These are phyloP conservation scores for Euglossa dilemma DNA, from an alignment of 1,140 invertebrate genomes.

Conservation along the genomic window DNA sequence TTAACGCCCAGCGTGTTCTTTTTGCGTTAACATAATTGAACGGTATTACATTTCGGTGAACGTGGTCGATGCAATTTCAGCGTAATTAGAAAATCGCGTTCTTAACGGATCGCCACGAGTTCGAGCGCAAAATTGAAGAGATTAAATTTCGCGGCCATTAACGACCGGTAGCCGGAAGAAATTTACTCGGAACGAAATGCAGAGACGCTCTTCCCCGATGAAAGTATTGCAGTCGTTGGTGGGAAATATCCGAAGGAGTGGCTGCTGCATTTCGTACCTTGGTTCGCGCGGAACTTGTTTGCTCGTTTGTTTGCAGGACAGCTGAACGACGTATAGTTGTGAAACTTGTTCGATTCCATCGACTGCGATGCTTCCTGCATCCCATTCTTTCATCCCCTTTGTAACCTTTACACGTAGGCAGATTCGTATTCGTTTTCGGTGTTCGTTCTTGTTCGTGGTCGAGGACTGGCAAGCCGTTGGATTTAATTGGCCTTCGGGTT, in stretches of 20 bases:
- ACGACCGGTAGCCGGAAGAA: conserved; percentile 6
- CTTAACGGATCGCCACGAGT: conserved; percentile 5
- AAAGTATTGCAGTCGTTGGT: not conserved
- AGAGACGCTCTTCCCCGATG: not conserved
- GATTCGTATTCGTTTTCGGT: not conserved
- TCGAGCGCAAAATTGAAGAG: conserved; percentile 22
- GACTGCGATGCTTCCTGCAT: not conserved
- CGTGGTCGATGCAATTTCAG: conserved; percentile 22
- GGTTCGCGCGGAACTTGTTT: conserved; percentile 16
- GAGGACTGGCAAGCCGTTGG: not conserved
- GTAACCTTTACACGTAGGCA: not conserved
- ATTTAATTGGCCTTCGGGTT: no score
- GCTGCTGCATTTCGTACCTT: not conserved
- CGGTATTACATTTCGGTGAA: not conserved
- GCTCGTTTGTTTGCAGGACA: conserved; percentile 13
- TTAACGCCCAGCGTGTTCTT: no score
- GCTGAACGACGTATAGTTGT: not conserved
- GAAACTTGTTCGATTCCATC: conserved; percentile 19
- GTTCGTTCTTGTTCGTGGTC: no score
- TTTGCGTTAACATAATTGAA: not conserved
- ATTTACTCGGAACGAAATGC: not conserved
- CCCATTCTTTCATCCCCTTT: not conserved
- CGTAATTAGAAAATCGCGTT: conserved; percentile 29
- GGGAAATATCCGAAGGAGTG: not conserved
- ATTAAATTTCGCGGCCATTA: conserved; percentile 21